A percentile compares a stretch with the other conserved stretches of the same genome.
These are phyloP conservation scores for Rostratula benghalensis DNA, from an alignment of 2,113 vertebrate genomes.

Conservation along the genomic window DNA sequence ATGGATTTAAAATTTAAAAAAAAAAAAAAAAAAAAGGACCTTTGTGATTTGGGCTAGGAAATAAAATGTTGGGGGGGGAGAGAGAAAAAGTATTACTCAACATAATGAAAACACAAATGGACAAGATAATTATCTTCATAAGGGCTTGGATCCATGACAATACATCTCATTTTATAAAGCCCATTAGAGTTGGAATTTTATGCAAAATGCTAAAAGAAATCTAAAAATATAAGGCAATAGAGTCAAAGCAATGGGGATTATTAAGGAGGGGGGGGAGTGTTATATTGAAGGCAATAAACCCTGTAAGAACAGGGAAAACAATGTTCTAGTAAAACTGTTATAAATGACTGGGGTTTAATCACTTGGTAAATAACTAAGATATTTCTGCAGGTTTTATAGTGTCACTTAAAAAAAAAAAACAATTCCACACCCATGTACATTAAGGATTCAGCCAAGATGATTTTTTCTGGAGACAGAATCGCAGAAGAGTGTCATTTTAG, in stretches of 20 bases:
- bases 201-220: slow-evolving; percentile 66
- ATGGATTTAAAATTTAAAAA: background rate
- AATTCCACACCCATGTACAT: background rate
- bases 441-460: slow-evolving; percentile 60
- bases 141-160: slow-evolving; percentile 62
- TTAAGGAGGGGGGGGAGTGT: slow-evolving; percentile 55
- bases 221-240: slow-evolving; percentile 74
- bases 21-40: background rate
- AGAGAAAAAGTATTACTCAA: slow-evolving; percentile 37
- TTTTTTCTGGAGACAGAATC: slow-evolving; percentile 47
- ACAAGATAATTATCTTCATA: slow-evolving; percentile 73
- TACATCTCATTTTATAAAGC: slow-evolving; percentile 71
- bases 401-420: background rate
- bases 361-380: slow-evolving; percentile 76
- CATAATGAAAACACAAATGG: slow-evolving; percentile 67
- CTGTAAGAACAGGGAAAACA: slow-evolving; percentile 71
- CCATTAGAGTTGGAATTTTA: slow-evolving; percentile 73
- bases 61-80: background rate
- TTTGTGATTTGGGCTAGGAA: background rate
- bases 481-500: slow-evolving; percentile 64
- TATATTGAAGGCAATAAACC: slow-evolving; percentile 71
- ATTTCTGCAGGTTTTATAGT: slow-evolving; percentile 68
- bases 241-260: slow-evolving; percentile 71
- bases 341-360: slow-evolving; percentile 76
- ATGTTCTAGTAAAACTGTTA: slow-evolving; percentile 69